Conservation (phyloP, 2,797 vertebrate species). For the Lacerta viridis region DNA sequence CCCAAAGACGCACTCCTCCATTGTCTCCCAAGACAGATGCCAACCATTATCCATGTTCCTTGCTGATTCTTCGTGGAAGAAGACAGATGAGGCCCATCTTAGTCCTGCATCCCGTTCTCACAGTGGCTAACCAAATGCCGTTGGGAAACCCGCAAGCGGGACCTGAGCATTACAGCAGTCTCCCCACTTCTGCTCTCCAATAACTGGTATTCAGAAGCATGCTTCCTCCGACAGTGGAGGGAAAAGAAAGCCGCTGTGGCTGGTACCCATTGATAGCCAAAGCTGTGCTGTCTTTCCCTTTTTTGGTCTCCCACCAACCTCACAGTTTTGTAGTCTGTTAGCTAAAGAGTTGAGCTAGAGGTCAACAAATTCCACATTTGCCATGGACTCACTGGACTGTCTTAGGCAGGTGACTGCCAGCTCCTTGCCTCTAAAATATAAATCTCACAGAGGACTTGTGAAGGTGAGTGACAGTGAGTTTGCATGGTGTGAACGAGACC, state of each 20-base stretch:
- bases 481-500: background rate
- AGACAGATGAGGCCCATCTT: background rate
- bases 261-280: background rate
- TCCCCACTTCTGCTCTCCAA: too few species aligned
- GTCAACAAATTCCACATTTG: background rate
- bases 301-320: background rate
- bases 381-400: background rate
- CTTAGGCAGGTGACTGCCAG: background rate
- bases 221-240: too few species aligned
- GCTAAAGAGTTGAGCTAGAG: background rate
- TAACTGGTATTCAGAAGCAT: too few species aligned
- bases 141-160: too few species aligned
- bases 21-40: too few species aligned
- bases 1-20: too few species aligned
- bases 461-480: background rate
- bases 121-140: too few species aligned
- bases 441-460: background rate
- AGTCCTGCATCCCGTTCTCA: too few species aligned
- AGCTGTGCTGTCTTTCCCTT: background rate
- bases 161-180: too few species aligned
- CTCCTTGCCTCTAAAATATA: background rate
- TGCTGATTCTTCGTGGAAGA: background rate
- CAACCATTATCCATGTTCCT: background rate
- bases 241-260: too few species aligned
- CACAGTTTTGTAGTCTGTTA: background rate